Percentiles rank a stretch among this genome's conserved stretches.
Evolutionary conservation across 2,888 invertebrate species (phyloP).

Genomic region (Cephus spinipes): DNA sequence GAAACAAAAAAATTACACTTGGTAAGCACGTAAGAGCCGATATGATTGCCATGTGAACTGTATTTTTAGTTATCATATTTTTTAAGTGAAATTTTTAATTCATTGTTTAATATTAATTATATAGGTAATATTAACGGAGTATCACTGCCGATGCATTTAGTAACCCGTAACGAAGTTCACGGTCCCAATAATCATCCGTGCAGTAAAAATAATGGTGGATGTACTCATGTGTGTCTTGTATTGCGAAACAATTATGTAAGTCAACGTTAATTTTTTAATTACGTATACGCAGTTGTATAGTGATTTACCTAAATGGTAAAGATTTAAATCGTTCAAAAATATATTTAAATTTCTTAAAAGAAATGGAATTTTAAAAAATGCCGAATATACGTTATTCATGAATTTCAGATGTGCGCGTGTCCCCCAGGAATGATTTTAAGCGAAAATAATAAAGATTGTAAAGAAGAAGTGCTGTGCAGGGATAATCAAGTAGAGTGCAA

Average conservation of each 20-base stretch:
- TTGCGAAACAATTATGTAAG: constrained; percentile 15
- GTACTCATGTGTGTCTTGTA: constrained; percentile 81
- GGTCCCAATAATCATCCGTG: constrained; percentile 70
- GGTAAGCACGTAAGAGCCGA: constrained; percentile 46
- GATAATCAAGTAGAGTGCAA: constrained; percentile 68
- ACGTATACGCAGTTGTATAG: not conserved
- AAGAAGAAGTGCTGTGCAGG: constrained; percentile 60
- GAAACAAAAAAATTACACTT: constrained; percentile 62
- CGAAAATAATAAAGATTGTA: constrained; percentile 71
- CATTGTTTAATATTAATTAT: not conserved
- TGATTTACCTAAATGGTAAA: too few species aligned
- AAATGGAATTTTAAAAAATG: not conserved
- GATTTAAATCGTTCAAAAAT: not conserved
- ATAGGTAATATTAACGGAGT: not conserved
- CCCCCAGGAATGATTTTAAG: constrained; percentile 74
- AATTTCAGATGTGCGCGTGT: constrained; percentile 70
- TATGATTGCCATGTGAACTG: not conserved
- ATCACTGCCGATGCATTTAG: constrained; percentile 63
- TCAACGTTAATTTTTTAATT: not conserved
- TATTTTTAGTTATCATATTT: not conserved
- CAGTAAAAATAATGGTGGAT: constrained; percentile 72
- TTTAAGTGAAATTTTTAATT: not conserved
- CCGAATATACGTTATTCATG: constrained; percentile 5
- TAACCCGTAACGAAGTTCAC: not conserved
- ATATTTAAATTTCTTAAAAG: constrained; percentile 16